Evolutionary conservation across 2,888 invertebrate species (phyloP), one percentile per base, ranked within the genome.

Genomic region (Chloromyia formosa): DNA sequence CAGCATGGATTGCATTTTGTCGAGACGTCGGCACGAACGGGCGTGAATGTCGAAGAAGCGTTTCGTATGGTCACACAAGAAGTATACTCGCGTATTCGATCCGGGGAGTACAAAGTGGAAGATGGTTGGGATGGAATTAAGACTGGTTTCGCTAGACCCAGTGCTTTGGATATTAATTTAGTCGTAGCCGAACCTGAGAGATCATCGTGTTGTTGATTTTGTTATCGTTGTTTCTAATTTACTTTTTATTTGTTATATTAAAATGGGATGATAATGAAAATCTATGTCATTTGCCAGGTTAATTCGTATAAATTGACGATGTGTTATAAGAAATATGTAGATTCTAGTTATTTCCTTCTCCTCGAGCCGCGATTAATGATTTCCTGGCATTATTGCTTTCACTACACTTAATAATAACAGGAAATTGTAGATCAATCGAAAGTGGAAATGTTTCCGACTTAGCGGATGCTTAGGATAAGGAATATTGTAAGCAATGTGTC

Each of bases 101-200:
- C 92, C 14, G 97, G 97, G 16, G 95, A 96, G 86, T 96, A 97
- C 83, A 94, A 94, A 84, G 90, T 95, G 1, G 95, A 95, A 82
- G 97, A 97, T 78, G 97, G 96, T 14, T 97, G 97, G 97, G 97
- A 98, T 82, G 97, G 98, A 4, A 96, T 98, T 73, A 97, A 97
- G 86, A 94, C 94, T 42, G 97, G 97, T 27, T 95, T 94, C 85
- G 91, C 93, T 79, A 86, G 94, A 79, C 93, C 94, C 23, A 93
- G 92, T 78, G 93, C 92, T 77, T 87, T 93, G 84, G 94, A 94
- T 85, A 93, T 93, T 82, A 94, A 94, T 86, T 87, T 96, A 77
- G 90, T 93, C 61, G 95, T 96, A 85, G 96, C 94, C 0, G 96
- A 96, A 85, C 92, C 95, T 1, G 95, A 95, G 72, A 93, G 93